phyloP scores from a whole-genome alignment of 1,140 invertebrate genomes.

The Delia radicum region DNA sequence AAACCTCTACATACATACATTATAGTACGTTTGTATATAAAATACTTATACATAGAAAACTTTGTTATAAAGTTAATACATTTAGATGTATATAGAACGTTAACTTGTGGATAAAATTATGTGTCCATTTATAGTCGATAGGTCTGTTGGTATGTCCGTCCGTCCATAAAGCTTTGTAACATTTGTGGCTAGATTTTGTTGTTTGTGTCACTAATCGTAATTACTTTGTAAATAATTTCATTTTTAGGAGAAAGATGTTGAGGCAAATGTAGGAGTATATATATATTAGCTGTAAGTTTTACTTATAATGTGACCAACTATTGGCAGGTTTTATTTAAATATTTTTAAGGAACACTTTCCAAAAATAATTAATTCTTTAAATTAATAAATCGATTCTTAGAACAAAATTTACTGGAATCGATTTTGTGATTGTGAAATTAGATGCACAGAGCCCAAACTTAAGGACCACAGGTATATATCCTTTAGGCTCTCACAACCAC shows the following conservation, averaged over 20 bases:
- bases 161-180: not conserved
- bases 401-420: too few species aligned
- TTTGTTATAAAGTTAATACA: not conserved
- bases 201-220: constrained; percentile 37
- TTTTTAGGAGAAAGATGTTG: not conserved
- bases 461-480: too few species aligned
- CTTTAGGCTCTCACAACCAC: too few species aligned
- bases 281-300: not conserved
- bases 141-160: not conserved
- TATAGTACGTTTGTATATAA: not conserved
- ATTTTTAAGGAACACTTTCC: too few species aligned
- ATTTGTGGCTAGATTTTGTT: constrained; percentile 1
- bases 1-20: not conserved
- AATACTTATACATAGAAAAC: not conserved
- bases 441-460: too few species aligned
- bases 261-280: not conserved
- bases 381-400: too few species aligned
- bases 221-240: constrained; percentile 41
- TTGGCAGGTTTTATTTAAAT: not conserved
- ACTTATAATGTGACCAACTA: not conserved
- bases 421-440: too few species aligned
- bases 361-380: too few species aligned
- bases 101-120: not conserved
- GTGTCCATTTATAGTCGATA: not conserved
- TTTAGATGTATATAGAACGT: not conserved